Percentiles rank a stretch among this genome's conserved stretches.
Evolutionary conservation across 1,140 invertebrate species (phyloP).

Genomic region (Pogonognathellus flavescens): DNA sequence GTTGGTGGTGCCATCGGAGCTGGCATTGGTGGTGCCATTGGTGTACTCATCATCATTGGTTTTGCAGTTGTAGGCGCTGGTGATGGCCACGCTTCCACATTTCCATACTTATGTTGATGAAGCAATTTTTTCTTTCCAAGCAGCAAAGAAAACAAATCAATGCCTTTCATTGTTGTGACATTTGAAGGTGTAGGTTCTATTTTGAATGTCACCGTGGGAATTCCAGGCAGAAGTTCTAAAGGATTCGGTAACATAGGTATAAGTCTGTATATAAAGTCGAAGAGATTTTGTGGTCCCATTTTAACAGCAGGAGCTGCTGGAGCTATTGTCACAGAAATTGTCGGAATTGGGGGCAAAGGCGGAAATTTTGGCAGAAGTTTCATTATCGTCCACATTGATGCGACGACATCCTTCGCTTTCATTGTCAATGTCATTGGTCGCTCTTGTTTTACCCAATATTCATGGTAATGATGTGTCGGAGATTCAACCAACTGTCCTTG

Average conservation of each 20-base stretch:
- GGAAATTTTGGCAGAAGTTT: conserved; percentile 20
- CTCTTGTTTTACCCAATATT: background rate
- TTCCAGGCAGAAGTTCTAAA: conserved; percentile 10
- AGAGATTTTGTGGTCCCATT: conserved; percentile 54
- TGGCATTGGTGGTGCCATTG: background rate
- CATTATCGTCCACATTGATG: conserved; percentile 13
- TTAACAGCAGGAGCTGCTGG: conserved; percentile 9
- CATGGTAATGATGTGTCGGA: background rate
- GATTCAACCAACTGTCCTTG: background rate
- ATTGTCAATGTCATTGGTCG: conserved; percentile 40
- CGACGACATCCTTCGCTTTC: conserved; percentile 26
- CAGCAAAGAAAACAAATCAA: conserved; percentile 51
- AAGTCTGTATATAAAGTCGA: conserved; percentile 51
- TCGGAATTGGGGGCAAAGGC: conserved; percentile 47
- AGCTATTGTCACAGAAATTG: conserved; percentile 45
- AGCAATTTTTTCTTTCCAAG: conserved; percentile 22
- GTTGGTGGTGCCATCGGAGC: background rate
- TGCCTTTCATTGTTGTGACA: background rate
- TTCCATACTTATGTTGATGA: background rate
- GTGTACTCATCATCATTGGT: conserved; percentile 1
- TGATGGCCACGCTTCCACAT: background rate
- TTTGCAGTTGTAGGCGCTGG: conserved; percentile 9
- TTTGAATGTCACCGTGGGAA: conserved; percentile 51
- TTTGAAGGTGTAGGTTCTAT: background rate
- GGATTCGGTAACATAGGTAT: conserved; percentile 55